These are phyloP conservation scores for Leistus spinibarbis DNA, from an alignment of 2,888 invertebrate species.

Conservation along the genomic window DNA sequence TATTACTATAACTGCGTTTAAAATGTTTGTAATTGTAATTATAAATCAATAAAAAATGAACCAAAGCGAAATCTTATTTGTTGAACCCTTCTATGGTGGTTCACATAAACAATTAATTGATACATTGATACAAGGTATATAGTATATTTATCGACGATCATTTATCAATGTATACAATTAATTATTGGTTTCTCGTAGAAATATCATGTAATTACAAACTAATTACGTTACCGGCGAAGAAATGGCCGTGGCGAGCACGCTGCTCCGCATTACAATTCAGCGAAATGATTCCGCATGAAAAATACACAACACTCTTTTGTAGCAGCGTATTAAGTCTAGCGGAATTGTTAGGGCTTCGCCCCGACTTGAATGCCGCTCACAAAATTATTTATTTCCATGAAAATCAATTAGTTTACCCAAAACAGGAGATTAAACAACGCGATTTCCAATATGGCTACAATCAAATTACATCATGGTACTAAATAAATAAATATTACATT, in stretches of 20 bases:
- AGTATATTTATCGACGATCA: background rate
- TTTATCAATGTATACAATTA: slow-evolving; percentile 42
- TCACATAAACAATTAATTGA: slow-evolving; percentile 73
- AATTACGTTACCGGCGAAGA: slow-evolving; percentile 69
- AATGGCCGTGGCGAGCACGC: slow-evolving; percentile 80
- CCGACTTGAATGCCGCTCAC: slow-evolving; percentile 63
- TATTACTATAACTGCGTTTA: no score
- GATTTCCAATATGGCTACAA: slow-evolving; percentile 80
- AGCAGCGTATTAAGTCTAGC: slow-evolving; percentile 74
- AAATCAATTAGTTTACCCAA: slow-evolving; percentile 76
- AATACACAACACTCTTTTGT: slow-evolving; percentile 66
- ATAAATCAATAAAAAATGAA: no score
- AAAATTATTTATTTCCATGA: slow-evolving; percentile 81
- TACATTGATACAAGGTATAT: slow-evolving; percentile 51
- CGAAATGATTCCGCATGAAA: slow-evolving; percentile 63
- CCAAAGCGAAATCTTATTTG: slow-evolving; percentile 57
- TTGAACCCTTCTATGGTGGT: slow-evolving; percentile 76
- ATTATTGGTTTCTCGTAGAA: slow-evolving; percentile 43
- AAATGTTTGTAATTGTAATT: no score
- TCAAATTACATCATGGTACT: slow-evolving; percentile 74
- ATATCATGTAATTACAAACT: slow-evolving; percentile 55
- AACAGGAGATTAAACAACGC: slow-evolving; percentile 66
- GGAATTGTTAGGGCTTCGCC: slow-evolving; percentile 70
- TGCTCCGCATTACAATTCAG: slow-evolving; percentile 69
- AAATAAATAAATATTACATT: slow-evolving; percentile 40